Conservation (phyloP, 2,888 invertebrate species). For the Oligia latruncula region DNA sequence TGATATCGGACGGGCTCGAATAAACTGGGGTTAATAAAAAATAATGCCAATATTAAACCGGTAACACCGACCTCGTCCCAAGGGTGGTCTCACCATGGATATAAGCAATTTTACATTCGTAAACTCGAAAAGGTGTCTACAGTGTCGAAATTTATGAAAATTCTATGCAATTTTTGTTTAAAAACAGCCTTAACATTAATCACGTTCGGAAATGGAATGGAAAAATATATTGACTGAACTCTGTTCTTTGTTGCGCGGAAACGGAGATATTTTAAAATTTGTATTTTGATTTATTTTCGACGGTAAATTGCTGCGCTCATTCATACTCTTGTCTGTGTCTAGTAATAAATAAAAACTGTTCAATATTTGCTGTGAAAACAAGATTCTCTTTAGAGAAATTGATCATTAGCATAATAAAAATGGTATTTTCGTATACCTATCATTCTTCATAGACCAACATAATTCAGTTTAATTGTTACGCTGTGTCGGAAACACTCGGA, state of each 20-base stretch:
- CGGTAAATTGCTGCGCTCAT: background rate
- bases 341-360: background rate
- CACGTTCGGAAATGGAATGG: slow-evolving; percentile 53
- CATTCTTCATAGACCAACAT: slow-evolving; percentile 63
- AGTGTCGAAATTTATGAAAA: slow-evolving; percentile 61
- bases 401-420: slow-evolving; percentile 41
- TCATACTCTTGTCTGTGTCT: slow-evolving; percentile 11
- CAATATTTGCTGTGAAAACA: slow-evolving; percentile 13
- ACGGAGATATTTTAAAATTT: slow-evolving; percentile 51
- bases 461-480: slow-evolving; percentile 69
- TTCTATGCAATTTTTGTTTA: slow-evolving; percentile 59
- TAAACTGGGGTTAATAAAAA: slow-evolving; percentile 79
- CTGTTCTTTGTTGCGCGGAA: slow-evolving; percentile 48
- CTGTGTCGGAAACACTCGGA: slow-evolving; percentile 70
- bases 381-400: background rate
- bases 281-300: slow-evolving; percentile 44
- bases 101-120: slow-evolving; percentile 71
- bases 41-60: slow-evolving; percentile 79
- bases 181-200: slow-evolving; percentile 54
- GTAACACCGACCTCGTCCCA: slow-evolving; percentile 71
- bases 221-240: slow-evolving; percentile 58
- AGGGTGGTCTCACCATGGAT: slow-evolving; percentile 69
- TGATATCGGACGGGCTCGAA: slow-evolving; percentile 70
- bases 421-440: slow-evolving; percentile 37
- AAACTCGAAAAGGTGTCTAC: slow-evolving; percentile 55